phyloP scores from a whole-genome alignment of 2,113 vertebrate species.

The Istiophorus platypterus region DNA sequence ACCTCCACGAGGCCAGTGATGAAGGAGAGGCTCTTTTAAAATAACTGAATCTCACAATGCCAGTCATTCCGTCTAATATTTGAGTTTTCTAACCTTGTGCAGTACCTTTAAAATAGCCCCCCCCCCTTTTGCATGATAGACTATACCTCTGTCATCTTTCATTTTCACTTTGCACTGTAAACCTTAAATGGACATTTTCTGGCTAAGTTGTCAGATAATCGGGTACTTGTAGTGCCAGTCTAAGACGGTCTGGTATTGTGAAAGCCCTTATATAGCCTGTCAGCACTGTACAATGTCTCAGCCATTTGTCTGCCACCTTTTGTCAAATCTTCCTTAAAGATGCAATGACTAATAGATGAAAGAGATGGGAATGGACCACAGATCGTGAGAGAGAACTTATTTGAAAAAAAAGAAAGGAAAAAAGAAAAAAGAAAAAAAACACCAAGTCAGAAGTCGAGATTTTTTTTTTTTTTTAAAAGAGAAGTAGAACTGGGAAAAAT shows the following conservation, averaged over 20 bases:
- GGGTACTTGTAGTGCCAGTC: conserved; percentile 4
- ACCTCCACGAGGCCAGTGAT: neutral
- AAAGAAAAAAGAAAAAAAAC: neutral
- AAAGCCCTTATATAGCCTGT: conserved; percentile 27
- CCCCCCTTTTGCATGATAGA: neutral
- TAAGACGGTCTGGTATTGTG: conserved; percentile 4
- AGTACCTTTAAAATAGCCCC: no score
- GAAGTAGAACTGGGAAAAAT: neutral
- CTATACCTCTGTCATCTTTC: neutral
- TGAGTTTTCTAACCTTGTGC: neutral
- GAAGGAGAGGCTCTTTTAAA: neutral
- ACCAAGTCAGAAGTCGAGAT: neutral
- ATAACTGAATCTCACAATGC: neutral
- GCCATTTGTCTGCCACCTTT: conserved; percentile 66
- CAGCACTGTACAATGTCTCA: conserved; percentile 12
- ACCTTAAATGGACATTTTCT: neutral
- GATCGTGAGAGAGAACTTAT: conserved; percentile 3
- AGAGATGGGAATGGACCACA: neutral
- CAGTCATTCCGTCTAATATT: neutral
- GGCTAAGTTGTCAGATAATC: conserved; percentile 4
- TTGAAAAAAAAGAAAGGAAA: neutral
- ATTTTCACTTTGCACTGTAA: neutral
- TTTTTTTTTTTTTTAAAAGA: conserved; percentile 21
- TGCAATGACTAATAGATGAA: conserved; percentile 64
- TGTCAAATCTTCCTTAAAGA: conserved; percentile 52